Base-by-base conservation (phyloP, 2,888 invertebrate species). In the Eumerus sabulonum region DNA sequence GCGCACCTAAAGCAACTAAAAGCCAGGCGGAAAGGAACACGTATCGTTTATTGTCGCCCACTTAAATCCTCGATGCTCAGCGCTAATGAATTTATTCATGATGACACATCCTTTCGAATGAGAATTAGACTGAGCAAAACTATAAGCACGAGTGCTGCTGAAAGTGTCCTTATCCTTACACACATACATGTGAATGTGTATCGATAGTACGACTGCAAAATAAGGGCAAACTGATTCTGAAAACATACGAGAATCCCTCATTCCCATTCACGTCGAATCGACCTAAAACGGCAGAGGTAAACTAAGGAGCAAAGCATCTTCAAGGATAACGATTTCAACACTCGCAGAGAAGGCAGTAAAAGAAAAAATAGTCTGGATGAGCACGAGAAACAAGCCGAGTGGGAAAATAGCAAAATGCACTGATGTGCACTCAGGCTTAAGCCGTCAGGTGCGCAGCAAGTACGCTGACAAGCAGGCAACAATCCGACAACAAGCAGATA, bases 51-150 rank as follows among this genome's bases (percentile, higher is more conserved):
- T 73, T 73, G 68, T 67, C 77, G 67, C 73, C 77, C 73, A 79
- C 77, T 79, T 79, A 68, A 67, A 63, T 79, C 73, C 73, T 72
- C 53, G 68, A 57, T 79, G 73, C 73, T 79, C 73, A 64, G 44
- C 63, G 68, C 77, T 79, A 79, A 79, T 79, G 77, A 79, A 79
- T 79, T 79, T 79, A 79, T 79, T 79, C 77, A 79, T 79, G 73
- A 68, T 73, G 73, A 79, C 77, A 79, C 73, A 79, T 79, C 77
- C 73, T 72, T 72, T 68, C 73, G 53, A 73, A 67, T 44, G 63
- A 35, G 73, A 79, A 63, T 73, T 68, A 79, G 73, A 64, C 53
- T 68, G 59, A 68, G 44, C 47, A 59, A 67, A 72, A 79, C 68
- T 73, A 68, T 63, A 53, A 64, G 48, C 51, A 54, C 53, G 50